Conservation (phyloP, 2,797 vertebrate species). For the Coregonus suidteri region DNA sequence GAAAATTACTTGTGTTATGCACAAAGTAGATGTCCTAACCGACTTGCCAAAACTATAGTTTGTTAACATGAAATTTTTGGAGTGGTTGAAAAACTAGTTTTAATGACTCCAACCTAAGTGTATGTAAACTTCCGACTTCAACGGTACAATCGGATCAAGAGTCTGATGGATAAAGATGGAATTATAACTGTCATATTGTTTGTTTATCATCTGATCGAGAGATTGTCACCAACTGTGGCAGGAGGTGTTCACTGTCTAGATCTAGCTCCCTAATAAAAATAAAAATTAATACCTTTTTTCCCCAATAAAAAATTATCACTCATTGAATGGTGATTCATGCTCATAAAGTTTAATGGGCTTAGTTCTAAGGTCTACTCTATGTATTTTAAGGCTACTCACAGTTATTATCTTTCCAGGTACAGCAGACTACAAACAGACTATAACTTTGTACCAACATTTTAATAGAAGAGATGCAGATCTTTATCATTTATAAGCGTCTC, state of each 20-base stretch:
- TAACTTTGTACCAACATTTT: conserved; percentile 52
- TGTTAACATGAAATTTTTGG: no score
- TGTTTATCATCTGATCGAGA: not conserved
- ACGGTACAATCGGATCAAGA: not conserved
- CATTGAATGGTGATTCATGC: not conserved
- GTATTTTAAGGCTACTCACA: no score
- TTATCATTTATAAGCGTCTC: conserved; percentile 72
- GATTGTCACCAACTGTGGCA: no score
- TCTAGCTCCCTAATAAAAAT: not conserved
- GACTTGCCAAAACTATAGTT: no score
- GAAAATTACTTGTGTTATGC: no score
- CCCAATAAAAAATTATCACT: not conserved
- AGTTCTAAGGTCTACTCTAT: not conserved
- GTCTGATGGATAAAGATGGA: not conserved
- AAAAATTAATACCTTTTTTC: not conserved
- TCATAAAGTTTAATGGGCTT: not conserved
- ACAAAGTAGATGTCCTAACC: no score
- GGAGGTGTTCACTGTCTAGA: no score
- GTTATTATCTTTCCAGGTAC: not conserved
- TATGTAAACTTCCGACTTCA: no score
- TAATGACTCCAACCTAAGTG: no score
- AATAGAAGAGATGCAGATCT: conserved; percentile 66
- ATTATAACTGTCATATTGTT: not conserved
- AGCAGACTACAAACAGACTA: conserved; percentile 67
- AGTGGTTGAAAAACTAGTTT: no score